These are phyloP conservation scores for Scolopax bukidnonensis DNA, from an alignment of 2,797 vertebrate genomes.

Conservation along the genomic window DNA sequence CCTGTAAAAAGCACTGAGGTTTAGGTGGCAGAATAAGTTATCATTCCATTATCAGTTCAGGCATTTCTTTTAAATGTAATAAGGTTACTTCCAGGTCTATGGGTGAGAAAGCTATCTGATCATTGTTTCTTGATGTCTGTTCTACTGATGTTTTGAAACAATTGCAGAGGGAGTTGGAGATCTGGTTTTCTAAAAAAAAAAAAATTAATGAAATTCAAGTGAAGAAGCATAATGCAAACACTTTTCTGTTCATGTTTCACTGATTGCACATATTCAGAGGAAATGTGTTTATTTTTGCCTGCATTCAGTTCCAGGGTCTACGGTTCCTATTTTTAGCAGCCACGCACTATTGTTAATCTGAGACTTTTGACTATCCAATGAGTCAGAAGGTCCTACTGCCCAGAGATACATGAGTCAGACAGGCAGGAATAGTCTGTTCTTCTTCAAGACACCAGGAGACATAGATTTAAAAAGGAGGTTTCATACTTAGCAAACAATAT, in stretches of 20 bases:
- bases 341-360: constrained; percentile 68
- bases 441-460: constrained; percentile 63
- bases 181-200: background rate
- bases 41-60: background rate
- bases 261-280: constrained; percentile 18
- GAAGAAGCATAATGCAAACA: background rate
- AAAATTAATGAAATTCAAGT: background rate
- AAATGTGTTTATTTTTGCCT: constrained; percentile 56
- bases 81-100: background rate
- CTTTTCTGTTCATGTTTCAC: constrained; percentile 7
- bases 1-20: background rate
- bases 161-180: background rate
- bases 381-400: constrained; percentile 79
- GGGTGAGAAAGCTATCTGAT: fast-evolving
- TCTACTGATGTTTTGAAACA: background rate
- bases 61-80: background rate
- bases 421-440: constrained; percentile 74
- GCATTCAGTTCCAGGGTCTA: constrained; percentile 27
- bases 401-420: constrained; percentile 75
- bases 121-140: background rate
- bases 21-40: background rate
- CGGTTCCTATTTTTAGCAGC: constrained; percentile 73
- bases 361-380: constrained; percentile 72
- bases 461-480: constrained; percentile 59
- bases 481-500: constrained; percentile 53